Evolutionary conservation across 2,797 vertebrate genomes (phyloP), one percentile per base, ranked within the genome.

Genomic region (Danio kyathit): DNA sequence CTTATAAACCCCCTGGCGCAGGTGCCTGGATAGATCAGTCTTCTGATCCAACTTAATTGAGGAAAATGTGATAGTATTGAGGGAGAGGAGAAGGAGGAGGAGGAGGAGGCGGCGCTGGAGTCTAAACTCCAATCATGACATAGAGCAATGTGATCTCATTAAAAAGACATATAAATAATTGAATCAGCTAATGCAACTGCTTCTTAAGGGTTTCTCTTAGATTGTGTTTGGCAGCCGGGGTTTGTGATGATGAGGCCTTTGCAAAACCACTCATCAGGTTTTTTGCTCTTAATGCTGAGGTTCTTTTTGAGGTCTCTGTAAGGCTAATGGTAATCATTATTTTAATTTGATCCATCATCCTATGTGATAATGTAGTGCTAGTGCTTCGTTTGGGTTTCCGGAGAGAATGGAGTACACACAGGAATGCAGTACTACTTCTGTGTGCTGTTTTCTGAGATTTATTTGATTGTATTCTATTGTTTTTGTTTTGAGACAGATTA

Each of bases 131-230:
- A 54, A 46, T 79, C 59, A 43, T 52, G 77, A 81, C 69, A 73
- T 69, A 63, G 73, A 79, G 70, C 61, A 73, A 80, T 80, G 83
- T 76, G 75, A 73, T 84, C 77, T 87, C 82, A 83, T 85, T 86
- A 82, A 77, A 77, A 65, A 75, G 51, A 16, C 38, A 71, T 57
- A 85, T 88, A 44, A 73, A 87, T 87, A 78, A 75, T 87, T 85
- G 21, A 86, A 86, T 83, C 49, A 83, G 78, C 17, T 78, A 86
- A 84, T 83, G 79, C 69, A 72, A 61, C 38, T 61, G 60, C 52
- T 56, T 76, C 49, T 49, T 41, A 59, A 64, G 74, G 67, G 70
- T 54, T 84, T 73, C 21, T 57, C 13, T 73, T 43, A 7, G 46
- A 51, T 66, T 72, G n/a, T 69, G 59, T 75, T 81, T 52, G 79